Evolutionary conservation across 2,888 invertebrate genomes (phyloP).

Genomic region (Sarcophaga carnaria): DNA sequence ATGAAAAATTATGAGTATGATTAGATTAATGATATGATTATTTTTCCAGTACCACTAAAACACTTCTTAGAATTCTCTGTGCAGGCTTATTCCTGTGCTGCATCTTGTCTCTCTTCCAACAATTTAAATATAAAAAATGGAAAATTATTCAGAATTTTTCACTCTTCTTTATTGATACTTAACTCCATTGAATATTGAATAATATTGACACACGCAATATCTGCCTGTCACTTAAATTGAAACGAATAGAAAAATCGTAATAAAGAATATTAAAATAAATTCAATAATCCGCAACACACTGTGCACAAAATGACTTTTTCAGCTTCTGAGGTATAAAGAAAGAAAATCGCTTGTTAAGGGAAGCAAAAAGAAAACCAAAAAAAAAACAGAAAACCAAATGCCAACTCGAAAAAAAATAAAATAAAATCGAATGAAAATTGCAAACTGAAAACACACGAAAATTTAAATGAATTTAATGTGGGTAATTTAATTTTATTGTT

Average conservation of each 20-base stretch:
- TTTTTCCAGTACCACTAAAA: no score
- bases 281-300: conserved; percentile 37
- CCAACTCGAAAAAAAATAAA: no score
- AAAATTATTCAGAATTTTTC: no score
- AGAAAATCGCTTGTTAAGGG: neutral
- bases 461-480: conserved; percentile 64
- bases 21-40: no score
- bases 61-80: no score
- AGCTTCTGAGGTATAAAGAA: neutral
- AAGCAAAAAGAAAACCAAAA: neutral
- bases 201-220: neutral
- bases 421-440: neutral
- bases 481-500: conserved; percentile 64
- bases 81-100: no score
- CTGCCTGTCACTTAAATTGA: neutral
- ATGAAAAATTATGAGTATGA: no score
- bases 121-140: no score
- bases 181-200: no score
- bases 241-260: conserved; percentile 1
- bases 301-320: conserved; percentile 43
- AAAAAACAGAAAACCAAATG: neutral
- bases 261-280: conserved; percentile 14
- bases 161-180: no score
- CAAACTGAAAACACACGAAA: conserved; percentile 35
- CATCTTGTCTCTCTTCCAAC: no score